Evolutionary conservation across 1,140 invertebrate species (phyloP), one percentile per base, ranked within the genome.

Genomic region (Mactra quadrangularis): DNA sequence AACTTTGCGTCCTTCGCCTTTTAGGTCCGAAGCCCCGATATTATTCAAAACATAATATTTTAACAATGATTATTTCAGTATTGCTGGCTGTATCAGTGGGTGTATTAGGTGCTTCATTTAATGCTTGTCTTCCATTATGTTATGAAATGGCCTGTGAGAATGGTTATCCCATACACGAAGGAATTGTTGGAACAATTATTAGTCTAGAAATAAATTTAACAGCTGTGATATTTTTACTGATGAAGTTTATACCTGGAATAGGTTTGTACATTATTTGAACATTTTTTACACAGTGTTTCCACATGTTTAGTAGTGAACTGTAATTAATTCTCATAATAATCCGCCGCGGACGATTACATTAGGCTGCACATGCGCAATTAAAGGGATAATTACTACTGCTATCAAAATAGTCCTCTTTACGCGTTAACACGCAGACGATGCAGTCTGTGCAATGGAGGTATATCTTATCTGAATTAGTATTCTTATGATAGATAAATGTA

Each of bases 91-190:
- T 53, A 6, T 66, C 71, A 4, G 57, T 83, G 3, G 68, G 53
- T 17, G 11, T 72, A 4, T 17, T 76, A 0, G 64, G 33, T 25
- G 52, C 59, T 19, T 27, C 75, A 27, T 35, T 75, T 22, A 74
- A 66, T 15, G 55, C 70, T 13, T 60, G 68, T 0, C 38, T 74
- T 7, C 83, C 83, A 1, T 27, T 85, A 25, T 85, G 77, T 62
- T 85, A 79, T 41, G 83, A 85, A 38, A 76, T 81, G 77, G 53
- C 83, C 3, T 85, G 83, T 47, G 83, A 85, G 45, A 55, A 41
- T 19, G 77, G 72, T 2, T 81, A 81, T 71, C 83, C 83, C 15
- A 64, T 85, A 74, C 76, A 74, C 22, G 83, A 85, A 41, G 76
- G 76, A 0, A 72, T 70, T 2, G 71, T 77, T 17, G 71, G 71